A percentile compares a stretch with the other conserved stretches of the same genome.
phyloP scores from a whole-genome alignment of 2,113 vertebrate genomes.

The Pongo pygmaeus region DNA sequence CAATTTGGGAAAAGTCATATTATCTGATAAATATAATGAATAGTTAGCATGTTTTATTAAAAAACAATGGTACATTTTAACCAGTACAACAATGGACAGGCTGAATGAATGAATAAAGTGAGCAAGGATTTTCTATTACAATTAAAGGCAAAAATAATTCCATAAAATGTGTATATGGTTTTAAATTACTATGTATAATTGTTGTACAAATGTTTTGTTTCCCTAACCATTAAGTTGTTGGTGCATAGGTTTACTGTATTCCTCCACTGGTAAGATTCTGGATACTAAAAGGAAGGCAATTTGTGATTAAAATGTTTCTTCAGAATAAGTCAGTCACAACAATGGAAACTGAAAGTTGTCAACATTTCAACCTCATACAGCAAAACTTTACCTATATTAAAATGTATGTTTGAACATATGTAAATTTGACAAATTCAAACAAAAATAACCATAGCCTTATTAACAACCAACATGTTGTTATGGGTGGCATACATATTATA shows the following conservation, averaged over 20 bases:
- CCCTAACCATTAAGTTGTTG: conserved; percentile 3
- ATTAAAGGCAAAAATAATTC: conserved; percentile 23
- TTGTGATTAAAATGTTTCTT: background rate
- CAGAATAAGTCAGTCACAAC: background rate
- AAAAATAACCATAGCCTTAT: background rate
- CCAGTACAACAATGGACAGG: background rate
- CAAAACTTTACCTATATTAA: background rate
- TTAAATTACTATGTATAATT: conserved; percentile 22
- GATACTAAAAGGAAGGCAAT: background rate
- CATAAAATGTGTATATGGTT: background rate
- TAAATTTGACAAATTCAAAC: background rate
- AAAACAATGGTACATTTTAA: background rate
- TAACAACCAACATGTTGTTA: background rate
- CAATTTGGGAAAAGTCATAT: background rate
- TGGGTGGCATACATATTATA: background rate
- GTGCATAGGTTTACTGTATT: background rate
- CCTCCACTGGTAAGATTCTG: background rate
- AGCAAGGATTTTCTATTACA: background rate
- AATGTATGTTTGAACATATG: background rate
- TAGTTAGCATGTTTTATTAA: background rate
- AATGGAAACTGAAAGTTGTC: background rate
- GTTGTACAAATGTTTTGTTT: conserved; percentile 8
- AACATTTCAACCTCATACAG: background rate
- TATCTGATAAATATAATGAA: background rate
- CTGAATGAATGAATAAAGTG: background rate